These are phyloP conservation scores for Gallinago undulata DNA, from an alignment of 2,113 vertebrate species.

Conservation along the genomic window DNA sequence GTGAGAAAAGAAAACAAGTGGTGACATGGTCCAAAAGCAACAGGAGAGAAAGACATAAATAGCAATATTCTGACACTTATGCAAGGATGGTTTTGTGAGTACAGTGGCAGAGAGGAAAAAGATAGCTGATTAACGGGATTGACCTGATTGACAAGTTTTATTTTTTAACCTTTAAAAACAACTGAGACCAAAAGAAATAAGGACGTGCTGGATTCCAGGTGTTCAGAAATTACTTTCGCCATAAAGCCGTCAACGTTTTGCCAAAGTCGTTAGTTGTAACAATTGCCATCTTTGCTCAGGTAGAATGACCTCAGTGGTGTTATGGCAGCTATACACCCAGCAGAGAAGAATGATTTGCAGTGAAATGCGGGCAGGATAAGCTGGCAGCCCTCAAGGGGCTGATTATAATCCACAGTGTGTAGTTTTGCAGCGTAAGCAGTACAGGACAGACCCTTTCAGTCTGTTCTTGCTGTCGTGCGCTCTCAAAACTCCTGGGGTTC, in stretches of 20 bases:
- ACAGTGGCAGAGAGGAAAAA: not conserved
- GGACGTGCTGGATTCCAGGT: not conserved
- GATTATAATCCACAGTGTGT: slow-evolving; percentile 9
- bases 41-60: not conserved
- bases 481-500: not conserved
- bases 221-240: not conserved
- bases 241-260: not conserved
- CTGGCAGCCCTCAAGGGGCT: slow-evolving; percentile 4
- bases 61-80: not conserved
- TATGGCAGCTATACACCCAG: not conserved
- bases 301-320: not conserved
- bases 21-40: not conserved
- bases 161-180: not conserved
- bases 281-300: not conserved
- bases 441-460: slow-evolving; percentile 30
- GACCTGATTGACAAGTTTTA: not conserved
- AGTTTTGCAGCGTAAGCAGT: not conserved
- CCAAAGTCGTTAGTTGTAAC: not conserved
- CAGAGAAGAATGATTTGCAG: not conserved
- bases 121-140: not conserved
- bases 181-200: not conserved
- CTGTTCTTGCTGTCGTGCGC: not conserved
- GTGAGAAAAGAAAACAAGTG: not conserved
- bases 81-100: not conserved
- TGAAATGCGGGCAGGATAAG: not conserved